Conservation (phyloP, 2,797 vertebrate species). For the Megaceryle alcyon region DNA sequence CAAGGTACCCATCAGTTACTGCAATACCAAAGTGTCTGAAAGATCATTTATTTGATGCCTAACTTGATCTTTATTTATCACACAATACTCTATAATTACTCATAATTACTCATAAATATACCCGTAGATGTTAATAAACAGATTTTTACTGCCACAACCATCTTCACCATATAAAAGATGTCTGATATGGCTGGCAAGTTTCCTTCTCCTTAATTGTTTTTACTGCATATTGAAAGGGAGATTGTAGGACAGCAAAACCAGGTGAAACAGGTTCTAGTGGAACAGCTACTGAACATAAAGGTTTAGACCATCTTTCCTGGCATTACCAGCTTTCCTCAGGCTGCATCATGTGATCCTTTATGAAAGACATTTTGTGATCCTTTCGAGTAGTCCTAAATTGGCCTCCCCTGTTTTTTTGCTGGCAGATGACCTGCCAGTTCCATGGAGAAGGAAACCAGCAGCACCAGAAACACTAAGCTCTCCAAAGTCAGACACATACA, state of each 20-base stretch:
- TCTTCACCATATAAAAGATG: background rate
- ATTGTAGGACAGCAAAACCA: background rate
- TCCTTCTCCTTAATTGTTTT: background rate
- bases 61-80: slow-evolving; percentile 15
- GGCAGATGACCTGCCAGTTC: background rate
- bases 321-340: background rate
- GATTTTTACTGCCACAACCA: slow-evolving; percentile 27
- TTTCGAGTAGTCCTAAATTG: background rate
- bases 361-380: background rate
- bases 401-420: background rate
- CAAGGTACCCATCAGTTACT: background rate
- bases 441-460: background rate
- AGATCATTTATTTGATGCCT: background rate
- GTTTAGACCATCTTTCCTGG: background rate
- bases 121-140: slow-evolving; percentile 32
- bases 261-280: background rate
- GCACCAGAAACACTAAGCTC: background rate
- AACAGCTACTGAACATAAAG: background rate
- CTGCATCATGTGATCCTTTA: background rate
- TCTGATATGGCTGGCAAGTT: background rate
- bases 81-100: slow-evolving; percentile 7
- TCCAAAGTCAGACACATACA: background rate
- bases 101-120: background rate
- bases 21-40: background rate
- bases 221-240: background rate